Evolutionary conservation across 37 sponge, comb jelly and placozoan species (phyloP).

Genomic region (Beroe forskalii): DNA sequence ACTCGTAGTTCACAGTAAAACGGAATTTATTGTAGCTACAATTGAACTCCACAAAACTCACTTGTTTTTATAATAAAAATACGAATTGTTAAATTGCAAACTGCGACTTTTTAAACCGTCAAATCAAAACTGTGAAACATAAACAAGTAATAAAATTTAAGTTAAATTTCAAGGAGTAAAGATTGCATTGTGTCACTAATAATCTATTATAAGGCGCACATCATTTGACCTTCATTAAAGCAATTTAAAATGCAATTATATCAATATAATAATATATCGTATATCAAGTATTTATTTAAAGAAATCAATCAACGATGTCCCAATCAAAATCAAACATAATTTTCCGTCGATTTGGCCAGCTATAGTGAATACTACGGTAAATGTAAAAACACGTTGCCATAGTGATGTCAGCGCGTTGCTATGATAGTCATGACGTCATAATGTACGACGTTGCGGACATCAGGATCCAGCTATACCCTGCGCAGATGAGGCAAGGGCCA

Average conservation of each 20-base stretch:
- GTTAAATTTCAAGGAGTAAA: neutral
- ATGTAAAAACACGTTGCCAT: neutral
- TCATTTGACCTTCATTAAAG: neutral
- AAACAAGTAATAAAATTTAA: slow-evolving; percentile 54
- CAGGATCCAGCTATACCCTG: neutral
- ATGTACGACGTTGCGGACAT: neutral
- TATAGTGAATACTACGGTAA: neutral
- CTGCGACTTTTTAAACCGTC: slow-evolving; percentile 37
- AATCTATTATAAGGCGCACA: neutral
- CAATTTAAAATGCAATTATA: neutral
- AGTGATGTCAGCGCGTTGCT: neutral
- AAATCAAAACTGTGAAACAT: slow-evolving; percentile 56
- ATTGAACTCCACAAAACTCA: slow-evolving; percentile 56
- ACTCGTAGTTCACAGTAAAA: slow-evolving; percentile 9
- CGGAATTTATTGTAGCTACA: slow-evolving; percentile 56
- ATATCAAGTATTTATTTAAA: neutral
- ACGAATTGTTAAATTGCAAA: slow-evolving; percentile 50
- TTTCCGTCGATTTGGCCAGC: neutral
- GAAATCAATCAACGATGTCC: neutral
- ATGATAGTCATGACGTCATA: neutral
- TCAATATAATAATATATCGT: neutral
- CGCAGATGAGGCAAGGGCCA: neutral
- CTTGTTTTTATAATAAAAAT: slow-evolving; percentile 61
- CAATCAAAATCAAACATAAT: neutral
- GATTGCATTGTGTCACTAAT: neutral